A percentile compares a stretch with the other conserved stretches of the same genome.
Conservation (phyloP, 2,113 vertebrate species). For the Gambusia affinis region DNA sequence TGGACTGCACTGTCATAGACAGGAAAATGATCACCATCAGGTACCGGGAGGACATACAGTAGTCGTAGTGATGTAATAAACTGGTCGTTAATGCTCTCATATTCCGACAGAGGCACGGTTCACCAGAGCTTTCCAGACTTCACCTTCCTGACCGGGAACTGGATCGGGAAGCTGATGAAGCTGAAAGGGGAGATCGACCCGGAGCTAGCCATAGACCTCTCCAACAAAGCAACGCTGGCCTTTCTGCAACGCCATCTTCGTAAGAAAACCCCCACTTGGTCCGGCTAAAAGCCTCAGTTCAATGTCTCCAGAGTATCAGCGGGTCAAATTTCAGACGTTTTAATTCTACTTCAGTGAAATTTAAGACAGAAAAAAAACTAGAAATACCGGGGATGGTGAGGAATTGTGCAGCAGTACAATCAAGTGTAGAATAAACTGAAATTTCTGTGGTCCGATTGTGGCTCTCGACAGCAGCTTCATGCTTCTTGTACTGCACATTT, state of each 20-base stretch:
- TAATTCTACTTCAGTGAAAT: no score
- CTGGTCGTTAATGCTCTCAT: neutral
- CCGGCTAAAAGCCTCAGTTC: neutral
- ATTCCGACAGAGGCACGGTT: slow-evolving; percentile 85
- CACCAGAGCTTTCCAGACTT: slow-evolving; percentile 97
- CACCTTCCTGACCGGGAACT: slow-evolving; percentile 87
- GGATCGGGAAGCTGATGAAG: slow-evolving; percentile 85
- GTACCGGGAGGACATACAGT: slow-evolving; percentile 64
- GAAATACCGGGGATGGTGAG: no score
- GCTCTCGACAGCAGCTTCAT: no score
- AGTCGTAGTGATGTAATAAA: neutral
- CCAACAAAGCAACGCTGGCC: slow-evolving; percentile 90
- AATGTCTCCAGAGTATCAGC: neutral
- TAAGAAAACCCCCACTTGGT: slow-evolving; percentile 35
- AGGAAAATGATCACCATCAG: slow-evolving; percentile 97
- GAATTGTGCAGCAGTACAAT: no score
- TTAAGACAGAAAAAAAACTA: no score
- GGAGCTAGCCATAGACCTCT: slow-evolving; percentile 86
- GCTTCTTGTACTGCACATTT: no score
- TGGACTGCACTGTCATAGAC: slow-evolving; percentile 77
- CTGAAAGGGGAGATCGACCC: slow-evolving; percentile 92
- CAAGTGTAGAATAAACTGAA: no score
- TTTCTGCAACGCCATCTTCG: slow-evolving; percentile 93
- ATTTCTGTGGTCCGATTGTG: no score
- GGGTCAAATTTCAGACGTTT: no score